phyloP scores from a whole-genome alignment of 2,888 invertebrate genomes.

The Iselma pallidipennis region DNA sequence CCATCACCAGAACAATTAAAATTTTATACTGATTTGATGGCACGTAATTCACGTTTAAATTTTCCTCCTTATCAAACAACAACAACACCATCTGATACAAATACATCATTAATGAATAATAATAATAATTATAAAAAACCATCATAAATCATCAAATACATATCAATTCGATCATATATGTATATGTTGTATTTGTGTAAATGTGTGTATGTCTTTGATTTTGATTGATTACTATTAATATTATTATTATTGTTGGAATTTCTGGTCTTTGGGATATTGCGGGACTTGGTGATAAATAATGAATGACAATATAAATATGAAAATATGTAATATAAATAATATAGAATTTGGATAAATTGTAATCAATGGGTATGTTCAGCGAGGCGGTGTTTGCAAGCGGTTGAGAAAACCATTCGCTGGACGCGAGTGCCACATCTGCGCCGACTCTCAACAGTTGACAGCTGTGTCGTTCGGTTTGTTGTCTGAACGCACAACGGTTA shows the following conservation, averaged over 20 bases:
- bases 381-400: too few relatives aligned
- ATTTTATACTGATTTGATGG: conserved; percentile 60
- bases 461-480: too few relatives aligned
- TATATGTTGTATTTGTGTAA: background rate
- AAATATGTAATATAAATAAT: conserved; percentile 12
- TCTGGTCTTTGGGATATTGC: conserved; percentile 11
- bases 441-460: too few relatives aligned
- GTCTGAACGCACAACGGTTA: too few relatives aligned
- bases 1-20: conserved; percentile 59
- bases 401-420: too few relatives aligned
- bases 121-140: conserved; percentile 39
- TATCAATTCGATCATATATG: conserved; percentile 10
- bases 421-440: too few relatives aligned
- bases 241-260: background rate
- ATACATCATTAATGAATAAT: too few relatives aligned
- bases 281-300: conserved; percentile 9
- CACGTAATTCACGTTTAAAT: conserved; percentile 46
- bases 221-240: background rate
- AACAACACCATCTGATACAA: too few relatives aligned
- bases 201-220: background rate
- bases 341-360: conserved; percentile 17
- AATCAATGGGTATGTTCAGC: too few relatives aligned
- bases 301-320: conserved; percentile 18
- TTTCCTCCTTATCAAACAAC: too few relatives aligned
- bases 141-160: too few relatives aligned